Percentiles rank a stretch among this genome's conserved stretches.
Conservation (phyloP, 2,888 invertebrate species). For the Drosophila lutescens region DNA sequence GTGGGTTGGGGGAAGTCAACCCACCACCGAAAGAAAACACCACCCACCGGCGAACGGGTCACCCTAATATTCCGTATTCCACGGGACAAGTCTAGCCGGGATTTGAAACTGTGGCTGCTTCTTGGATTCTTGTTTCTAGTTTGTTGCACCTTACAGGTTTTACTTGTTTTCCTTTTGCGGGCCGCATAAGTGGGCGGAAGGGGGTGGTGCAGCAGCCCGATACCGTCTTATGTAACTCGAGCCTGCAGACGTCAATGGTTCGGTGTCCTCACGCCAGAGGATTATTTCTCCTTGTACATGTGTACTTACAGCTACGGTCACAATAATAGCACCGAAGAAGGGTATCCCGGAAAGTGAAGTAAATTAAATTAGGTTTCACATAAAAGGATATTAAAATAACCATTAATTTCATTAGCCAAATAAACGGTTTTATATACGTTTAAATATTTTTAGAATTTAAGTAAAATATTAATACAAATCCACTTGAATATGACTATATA, state of each 20-base stretch:
- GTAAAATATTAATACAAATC: too few relatives aligned
- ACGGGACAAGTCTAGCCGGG: constrained; percentile 47
- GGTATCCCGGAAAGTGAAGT: too few relatives aligned
- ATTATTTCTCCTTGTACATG: background rate
- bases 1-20: constrained; percentile 24
- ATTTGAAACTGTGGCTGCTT: constrained; percentile 39
- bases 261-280: constrained; percentile 33
- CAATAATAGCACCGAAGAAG: background rate
- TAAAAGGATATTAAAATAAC: too few relatives aligned
- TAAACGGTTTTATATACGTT: too few relatives aligned
- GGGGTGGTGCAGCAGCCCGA: constrained; percentile 46
- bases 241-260: constrained; percentile 68
- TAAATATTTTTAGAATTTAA: too few relatives aligned
- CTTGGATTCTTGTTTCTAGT: constrained; percentile 40
- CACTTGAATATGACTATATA: too few relatives aligned
- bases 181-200: constrained; percentile 2
- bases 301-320: background rate
- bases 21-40: constrained; percentile 42
- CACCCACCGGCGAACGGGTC: constrained; percentile 30
- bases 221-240: constrained; percentile 73
- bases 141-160: constrained; percentile 75
- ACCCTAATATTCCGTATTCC: constrained; percentile 23
- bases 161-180: constrained; percentile 57
- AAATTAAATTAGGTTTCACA: too few relatives aligned
- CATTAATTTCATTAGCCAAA: too few relatives aligned